Evolutionary conservation across 1,140 invertebrate genomes (phyloP).

Genomic region (Pteromalus puparum): DNA sequence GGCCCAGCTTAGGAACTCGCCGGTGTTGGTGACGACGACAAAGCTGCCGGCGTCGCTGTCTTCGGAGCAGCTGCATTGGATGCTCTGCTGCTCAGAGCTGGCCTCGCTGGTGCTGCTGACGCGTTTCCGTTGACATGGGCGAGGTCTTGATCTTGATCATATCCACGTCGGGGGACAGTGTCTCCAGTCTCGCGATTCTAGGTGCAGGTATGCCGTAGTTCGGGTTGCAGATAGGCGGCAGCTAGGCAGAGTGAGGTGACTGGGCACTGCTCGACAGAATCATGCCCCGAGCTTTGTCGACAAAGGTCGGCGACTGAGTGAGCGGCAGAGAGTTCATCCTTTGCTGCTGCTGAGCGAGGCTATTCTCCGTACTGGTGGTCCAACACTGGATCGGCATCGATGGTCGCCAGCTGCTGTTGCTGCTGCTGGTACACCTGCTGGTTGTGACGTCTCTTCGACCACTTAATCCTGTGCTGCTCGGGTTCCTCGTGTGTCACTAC

Average conservation of each 20-base stretch:
- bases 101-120: too few species aligned
- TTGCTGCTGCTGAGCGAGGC: conserved; percentile 59
- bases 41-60: conserved; percentile 65
- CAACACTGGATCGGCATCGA: conserved; percentile 74
- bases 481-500: conserved; percentile 81
- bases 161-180: conserved; percentile 47
- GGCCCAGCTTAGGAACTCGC: conserved; percentile 56
- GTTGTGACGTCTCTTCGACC: conserved; percentile 42
- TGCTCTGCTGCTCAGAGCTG: too few species aligned
- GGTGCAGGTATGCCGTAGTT: conserved; percentile 53
- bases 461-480: conserved; percentile 73
- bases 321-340: conserved; percentile 67
- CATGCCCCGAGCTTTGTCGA: conserved; percentile 58
- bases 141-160: conserved; percentile 55
- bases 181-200: conserved; percentile 60
- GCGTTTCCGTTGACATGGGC: conserved; percentile 64
- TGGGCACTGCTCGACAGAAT: conserved; percentile 59
- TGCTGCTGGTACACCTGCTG: conserved; percentile 51
- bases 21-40: conserved; percentile 44
- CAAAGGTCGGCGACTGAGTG: conserved; percentile 63
- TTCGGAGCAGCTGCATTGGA: conserved; percentile 60
- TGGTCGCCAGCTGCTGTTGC: conserved; percentile 59
- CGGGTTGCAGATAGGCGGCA: conserved; percentile 39
- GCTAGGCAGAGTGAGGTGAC: conserved; percentile 47
- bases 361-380: conserved; percentile 86